Base-by-base conservation (phyloP, 2,888 invertebrate species). In the Perizoma affinitatum region DNA sequence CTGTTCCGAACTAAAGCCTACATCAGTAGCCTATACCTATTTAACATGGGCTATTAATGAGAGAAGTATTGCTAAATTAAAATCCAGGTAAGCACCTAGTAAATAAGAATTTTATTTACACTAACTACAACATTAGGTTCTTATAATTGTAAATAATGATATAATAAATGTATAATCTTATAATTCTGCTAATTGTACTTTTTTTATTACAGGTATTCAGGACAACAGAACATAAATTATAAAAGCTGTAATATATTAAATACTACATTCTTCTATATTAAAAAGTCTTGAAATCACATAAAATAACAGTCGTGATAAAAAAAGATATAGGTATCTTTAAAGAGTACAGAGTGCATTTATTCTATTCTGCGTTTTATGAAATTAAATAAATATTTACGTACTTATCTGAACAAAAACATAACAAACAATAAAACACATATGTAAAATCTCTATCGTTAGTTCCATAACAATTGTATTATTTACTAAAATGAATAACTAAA, bases 171-270 rank as follows among this genome's bases (percentile, higher is more conserved):
- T 69, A 72, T 75, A 69, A 70, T 73, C 75, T 78, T 78, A 76
- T 74, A 77, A 75, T 73, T 62, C 65, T 77, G 69, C 79, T 84
- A 84, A 78, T 87, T 88, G 88, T 88, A 88, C 88, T 88, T 78
- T 82, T 22, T 74, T 68, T 69, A 75, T 81, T 75, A 79, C 72
- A 78, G 73, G 61, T 56, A 46, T 58, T 58, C 51, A 64, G 50
- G 50, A 62, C 55, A 61, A 56, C 56, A 53, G 58, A 54, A 52
- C 41, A 52, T 59, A 56, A 54, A 59, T 49, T 61, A 58, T 60
- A 58, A 51, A 62, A 59, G 58, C 58, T 54, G 53, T 59, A 50
- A 59, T 60, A 56, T 49, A 61, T 53, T 49, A 46, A 43, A 56
- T 47, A 54, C 48, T 59, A 60, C 7, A 49, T 49, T 45, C 40